Evolutionary conservation across 2,888 invertebrate genomes (phyloP).

Genomic region (Aleiodes testaceus): DNA sequence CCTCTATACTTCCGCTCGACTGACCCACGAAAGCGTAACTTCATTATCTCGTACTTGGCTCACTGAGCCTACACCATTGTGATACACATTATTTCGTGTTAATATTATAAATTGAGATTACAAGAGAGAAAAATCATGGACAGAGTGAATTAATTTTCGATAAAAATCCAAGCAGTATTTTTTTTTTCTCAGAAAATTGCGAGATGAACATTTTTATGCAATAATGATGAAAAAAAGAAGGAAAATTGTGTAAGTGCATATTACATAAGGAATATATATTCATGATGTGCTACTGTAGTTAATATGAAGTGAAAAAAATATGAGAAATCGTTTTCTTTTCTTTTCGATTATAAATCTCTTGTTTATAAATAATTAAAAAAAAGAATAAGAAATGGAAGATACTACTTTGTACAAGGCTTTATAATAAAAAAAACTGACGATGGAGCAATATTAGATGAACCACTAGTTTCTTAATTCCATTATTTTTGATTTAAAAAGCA

Average conservation of each 20-base stretch:
- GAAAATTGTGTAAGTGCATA: slow-evolving; percentile 31
- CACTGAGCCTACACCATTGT: slow-evolving; percentile 44
- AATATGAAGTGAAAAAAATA: slow-evolving; percentile 35
- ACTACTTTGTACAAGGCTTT: slow-evolving; percentile 51
- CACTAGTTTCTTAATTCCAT: no score
- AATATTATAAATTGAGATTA: slow-evolving; percentile 35
- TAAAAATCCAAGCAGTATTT: slow-evolving; percentile 41
- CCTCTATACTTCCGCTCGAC: slow-evolving; percentile 13
- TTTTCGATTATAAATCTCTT: slow-evolving; percentile 24
- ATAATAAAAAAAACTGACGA: slow-evolving; percentile 48
- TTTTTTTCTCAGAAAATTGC: slow-evolving; percentile 29
- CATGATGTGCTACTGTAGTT: slow-evolving; percentile 41
- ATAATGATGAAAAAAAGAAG: slow-evolving; percentile 22
- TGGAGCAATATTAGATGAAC: slow-evolving; percentile 30
- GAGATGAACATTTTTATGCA: slow-evolving; percentile 34
- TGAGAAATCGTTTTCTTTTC: slow-evolving; percentile 6
- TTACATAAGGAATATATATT: slow-evolving; percentile 43
- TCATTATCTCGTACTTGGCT: slow-evolving; percentile 38
- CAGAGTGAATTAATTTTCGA: slow-evolving; percentile 10
- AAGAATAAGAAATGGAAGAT: slow-evolving; percentile 39
- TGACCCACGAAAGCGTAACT: slow-evolving; percentile 30
- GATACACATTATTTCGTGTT: slow-evolving; percentile 37
- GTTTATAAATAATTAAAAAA: slow-evolving; percentile 31
- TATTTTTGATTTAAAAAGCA: no score
- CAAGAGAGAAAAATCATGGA: slow-evolving; percentile 19